phyloP scores from a whole-genome alignment of 2,888 invertebrate species.

The Norana najaformis region DNA sequence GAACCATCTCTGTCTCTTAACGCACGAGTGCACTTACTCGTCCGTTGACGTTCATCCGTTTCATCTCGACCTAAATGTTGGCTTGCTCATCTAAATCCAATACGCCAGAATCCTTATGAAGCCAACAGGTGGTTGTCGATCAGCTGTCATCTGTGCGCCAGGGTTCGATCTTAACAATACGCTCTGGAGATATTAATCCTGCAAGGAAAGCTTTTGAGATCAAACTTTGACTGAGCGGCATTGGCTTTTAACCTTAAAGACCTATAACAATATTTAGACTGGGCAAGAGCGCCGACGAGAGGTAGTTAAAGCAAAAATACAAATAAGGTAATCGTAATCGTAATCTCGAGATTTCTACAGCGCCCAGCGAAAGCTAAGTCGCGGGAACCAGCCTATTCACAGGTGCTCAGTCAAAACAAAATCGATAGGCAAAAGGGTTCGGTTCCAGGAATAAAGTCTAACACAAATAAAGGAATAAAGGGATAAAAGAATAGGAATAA shows the following conservation, averaged over 20 bases:
- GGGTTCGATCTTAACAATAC: neutral
- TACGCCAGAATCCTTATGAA: neutral
- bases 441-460: no score
- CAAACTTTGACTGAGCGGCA: neutral
- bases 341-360: no score
- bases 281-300: neutral
- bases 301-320: no score
- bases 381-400: no score
- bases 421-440: no score
- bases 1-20: no score
- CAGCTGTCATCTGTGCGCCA: neutral
- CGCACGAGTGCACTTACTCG: neutral
- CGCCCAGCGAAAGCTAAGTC: no score
- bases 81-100: neutral
- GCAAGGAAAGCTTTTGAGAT: neutral
- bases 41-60: neutral
- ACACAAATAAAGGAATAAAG: no score
- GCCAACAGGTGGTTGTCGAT: neutral
- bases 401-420: no score
- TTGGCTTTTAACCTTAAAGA: neutral
- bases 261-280: neutral
- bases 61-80: neutral
- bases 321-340: no score
- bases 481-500: no score
- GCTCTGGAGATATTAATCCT: neutral